phyloP scores from a whole-genome alignment of 1,140 invertebrate species.

The Drosophila mayri region DNA sequence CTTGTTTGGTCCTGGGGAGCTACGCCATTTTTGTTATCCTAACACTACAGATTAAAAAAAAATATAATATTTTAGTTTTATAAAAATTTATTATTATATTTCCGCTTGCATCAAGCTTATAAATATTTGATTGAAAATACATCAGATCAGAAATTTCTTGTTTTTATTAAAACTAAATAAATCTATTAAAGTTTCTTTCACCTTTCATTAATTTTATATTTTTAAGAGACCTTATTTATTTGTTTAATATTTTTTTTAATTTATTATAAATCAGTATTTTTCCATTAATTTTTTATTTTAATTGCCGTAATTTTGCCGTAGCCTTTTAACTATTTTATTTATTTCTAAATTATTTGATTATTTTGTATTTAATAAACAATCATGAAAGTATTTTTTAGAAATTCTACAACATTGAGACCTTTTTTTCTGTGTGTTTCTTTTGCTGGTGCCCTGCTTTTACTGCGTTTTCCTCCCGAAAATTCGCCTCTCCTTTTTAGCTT shows the following conservation, averaged over 20 bases:
- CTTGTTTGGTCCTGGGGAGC: constrained; percentile 29
- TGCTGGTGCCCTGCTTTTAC: not conserved
- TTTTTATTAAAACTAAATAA: no score
- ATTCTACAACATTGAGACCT: accelerated
- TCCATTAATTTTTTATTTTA: no score
- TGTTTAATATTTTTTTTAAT: not conserved
- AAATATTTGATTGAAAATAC: no score
- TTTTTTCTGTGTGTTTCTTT: constrained; percentile 7
- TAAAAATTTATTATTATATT: no score
- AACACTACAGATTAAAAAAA: not conserved
- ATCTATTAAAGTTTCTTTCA: no score
- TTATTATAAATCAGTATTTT: not conserved
- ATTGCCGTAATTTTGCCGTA: no score
- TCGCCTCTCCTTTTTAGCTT: not conserved
- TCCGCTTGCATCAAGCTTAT: no score
- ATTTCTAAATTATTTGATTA: not conserved
- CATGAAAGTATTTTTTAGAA: not conserved
- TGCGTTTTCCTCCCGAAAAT: constrained; percentile 6
- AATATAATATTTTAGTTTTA: no score
- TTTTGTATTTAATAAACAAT: not conserved
- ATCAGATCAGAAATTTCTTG: no score
- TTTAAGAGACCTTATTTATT: no score
- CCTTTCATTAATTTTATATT: no score
- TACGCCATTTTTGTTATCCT: constrained; percentile 63
- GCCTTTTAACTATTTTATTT: not conserved